Conservation (phyloP, 2,113 vertebrate species). For the Solenodon paradoxus region DNA sequence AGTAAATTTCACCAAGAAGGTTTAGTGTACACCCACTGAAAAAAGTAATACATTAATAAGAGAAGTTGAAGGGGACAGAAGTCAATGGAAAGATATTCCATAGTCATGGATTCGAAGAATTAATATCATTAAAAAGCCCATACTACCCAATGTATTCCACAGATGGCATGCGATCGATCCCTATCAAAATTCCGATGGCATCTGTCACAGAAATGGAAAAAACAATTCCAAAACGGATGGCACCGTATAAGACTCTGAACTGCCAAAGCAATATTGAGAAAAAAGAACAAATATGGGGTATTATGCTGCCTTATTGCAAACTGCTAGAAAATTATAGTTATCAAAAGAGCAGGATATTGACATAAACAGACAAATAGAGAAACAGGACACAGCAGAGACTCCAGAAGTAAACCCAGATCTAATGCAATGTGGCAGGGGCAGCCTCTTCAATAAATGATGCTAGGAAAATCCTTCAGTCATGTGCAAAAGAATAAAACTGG, state of each 20-base stretch:
- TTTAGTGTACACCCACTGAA: not conserved
- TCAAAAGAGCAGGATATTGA: not conserved
- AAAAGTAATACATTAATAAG: not conserved
- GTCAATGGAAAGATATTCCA: too few species aligned
- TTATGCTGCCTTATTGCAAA: not conserved
- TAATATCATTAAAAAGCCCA: too few species aligned
- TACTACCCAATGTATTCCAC: not conserved
- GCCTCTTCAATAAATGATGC: too few species aligned
- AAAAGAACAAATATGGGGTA: not conserved
- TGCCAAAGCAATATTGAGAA: not conserved
- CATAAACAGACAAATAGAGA: not conserved
- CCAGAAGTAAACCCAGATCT: not conserved
- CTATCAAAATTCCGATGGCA: not conserved
- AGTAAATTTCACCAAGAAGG: not conserved
- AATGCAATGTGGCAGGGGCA: not conserved
- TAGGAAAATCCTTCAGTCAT: not conserved
- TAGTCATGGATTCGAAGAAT: too few species aligned
- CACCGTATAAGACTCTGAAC: not conserved
- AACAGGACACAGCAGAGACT: not conserved
- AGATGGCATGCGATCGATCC: not conserved
- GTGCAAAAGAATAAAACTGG: not conserved
- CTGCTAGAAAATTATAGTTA: not conserved
- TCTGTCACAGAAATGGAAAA: not conserved
- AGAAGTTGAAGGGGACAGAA: not conserved
- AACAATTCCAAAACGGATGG: not conserved